Evolutionary conservation across 2,113 vertebrate species (phyloP).

Genomic region (Pampusana beccarii): DNA sequence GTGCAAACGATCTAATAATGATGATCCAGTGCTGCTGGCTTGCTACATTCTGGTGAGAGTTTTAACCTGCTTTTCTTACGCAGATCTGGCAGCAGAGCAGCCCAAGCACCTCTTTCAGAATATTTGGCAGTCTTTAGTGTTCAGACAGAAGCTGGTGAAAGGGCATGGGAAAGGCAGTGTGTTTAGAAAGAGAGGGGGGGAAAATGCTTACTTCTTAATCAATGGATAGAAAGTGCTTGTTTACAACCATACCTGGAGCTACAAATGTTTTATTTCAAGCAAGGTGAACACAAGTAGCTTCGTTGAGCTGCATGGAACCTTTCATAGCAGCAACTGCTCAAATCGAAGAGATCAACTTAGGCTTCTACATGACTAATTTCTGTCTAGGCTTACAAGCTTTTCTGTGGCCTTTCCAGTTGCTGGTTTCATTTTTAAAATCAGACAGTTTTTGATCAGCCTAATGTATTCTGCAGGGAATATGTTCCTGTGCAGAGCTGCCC

Average conservation of each 20-base stretch:
- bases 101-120: neutral
- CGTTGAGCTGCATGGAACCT: neutral
- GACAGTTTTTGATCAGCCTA: neutral
- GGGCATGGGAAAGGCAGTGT: slow-evolving; percentile 26
- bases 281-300: neutral
- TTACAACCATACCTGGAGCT: neutral
- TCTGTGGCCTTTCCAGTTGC: neutral
- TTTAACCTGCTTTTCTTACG: neutral
- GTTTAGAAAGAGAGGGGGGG: neutral
- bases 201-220: neutral
- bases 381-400: neutral
- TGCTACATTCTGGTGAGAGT: neutral
- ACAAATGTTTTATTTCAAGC: neutral
- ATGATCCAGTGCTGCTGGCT: neutral
- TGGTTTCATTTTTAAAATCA: neutral
- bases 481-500: neutral
- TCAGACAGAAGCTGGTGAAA: slow-evolving; percentile 14
- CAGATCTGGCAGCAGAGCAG: neutral
- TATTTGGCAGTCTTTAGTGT: neutral
- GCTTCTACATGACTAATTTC: neutral
- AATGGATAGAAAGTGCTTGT: neutral
- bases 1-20: neutral
- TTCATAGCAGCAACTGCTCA: neutral
- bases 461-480: neutral
- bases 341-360: neutral